Conservation (phyloP, 1,140 invertebrate genomes). For the Listronotus oregonensis region DNA sequence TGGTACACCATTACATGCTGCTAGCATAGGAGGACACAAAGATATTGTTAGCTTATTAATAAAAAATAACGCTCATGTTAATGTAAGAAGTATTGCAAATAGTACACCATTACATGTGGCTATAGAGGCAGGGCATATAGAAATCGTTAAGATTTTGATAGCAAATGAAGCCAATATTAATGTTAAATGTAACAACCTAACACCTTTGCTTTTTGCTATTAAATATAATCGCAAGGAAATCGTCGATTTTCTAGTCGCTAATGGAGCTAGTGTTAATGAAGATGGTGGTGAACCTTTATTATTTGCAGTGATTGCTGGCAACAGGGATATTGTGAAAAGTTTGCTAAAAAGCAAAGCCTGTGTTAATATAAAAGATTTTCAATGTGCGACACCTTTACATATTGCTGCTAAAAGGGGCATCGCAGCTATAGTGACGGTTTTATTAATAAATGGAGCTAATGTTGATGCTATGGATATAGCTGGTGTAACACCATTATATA, state of each 20-base stretch:
- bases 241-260: too few species aligned
- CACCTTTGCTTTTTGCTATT: background rate
- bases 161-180: too few species aligned
- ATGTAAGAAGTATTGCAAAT: background rate
- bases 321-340: background rate
- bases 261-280: too few species aligned
- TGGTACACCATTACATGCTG: conserved; percentile 39
- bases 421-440: background rate
- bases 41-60: conserved; percentile 28
- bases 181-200: too few species aligned
- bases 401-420: background rate
- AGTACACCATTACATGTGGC: conserved; percentile 12
- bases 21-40: conserved; percentile 29
- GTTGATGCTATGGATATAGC: background rate
- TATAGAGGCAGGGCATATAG: conserved; percentile 24
- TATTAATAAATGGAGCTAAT: background rate
- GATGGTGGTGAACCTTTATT: background rate
- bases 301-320: background rate
- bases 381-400: background rate
- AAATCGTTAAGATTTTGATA: too few species aligned
- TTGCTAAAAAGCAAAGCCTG: background rate
- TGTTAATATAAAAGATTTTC: background rate
- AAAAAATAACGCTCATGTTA: conserved; percentile 2
- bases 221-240: background rate
- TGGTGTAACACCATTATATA: background rate